Percentiles rank a stretch among this genome's conserved stretches.
Evolutionary conservation across 1,140 invertebrate species (phyloP).

Genomic region (Euwallacea similis): DNA sequence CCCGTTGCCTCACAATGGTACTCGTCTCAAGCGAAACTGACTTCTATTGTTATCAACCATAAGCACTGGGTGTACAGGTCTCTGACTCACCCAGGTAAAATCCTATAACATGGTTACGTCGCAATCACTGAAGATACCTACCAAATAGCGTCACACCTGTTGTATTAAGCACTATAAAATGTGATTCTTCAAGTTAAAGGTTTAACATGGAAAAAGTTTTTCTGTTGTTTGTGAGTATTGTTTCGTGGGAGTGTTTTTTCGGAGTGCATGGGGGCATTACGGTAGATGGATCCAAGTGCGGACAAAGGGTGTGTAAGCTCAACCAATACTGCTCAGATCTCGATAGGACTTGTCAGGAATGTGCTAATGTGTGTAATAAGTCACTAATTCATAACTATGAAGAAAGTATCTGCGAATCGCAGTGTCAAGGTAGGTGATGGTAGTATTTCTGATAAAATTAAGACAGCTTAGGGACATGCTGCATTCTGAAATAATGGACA

Average conservation of each 20-base stretch:
- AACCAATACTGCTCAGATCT: conserved; percentile 43
- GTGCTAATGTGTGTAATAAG: conserved; percentile 40
- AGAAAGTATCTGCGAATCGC: conserved; percentile 34
- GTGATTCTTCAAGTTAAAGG: conserved; percentile 14
- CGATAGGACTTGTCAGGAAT: conserved; percentile 40
- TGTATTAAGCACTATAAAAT: conserved; percentile 15
- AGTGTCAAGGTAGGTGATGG: conserved; percentile 45
- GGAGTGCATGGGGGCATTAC: conserved; percentile 27
- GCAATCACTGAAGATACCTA: conserved; percentile 30
- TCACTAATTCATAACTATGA: conserved; percentile 42
- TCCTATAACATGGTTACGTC: conserved; percentile 35
- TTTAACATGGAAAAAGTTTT: conserved; percentile 33
- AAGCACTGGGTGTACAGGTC: conserved; percentile 15
- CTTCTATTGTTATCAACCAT: not conserved
- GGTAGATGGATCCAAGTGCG: conserved; percentile 39
- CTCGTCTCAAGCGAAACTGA: conserved; percentile 10
- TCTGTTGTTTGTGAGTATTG: conserved; percentile 21
- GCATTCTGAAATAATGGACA: not conserved
- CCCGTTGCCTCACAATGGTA: not conserved
- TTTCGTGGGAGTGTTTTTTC: conserved; percentile 6
- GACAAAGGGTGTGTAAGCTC: conserved; percentile 40
- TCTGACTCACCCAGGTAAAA: conserved; percentile 47
- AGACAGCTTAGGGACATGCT: not conserved
- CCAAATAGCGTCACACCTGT: conserved; percentile 2
- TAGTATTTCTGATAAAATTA: not conserved